Percentiles rank a stretch among this genome's conserved stretches.
These are phyloP conservation scores for Trogon melanurus DNA, from an alignment of 2,113 vertebrate species.

Conservation along the genomic window DNA sequence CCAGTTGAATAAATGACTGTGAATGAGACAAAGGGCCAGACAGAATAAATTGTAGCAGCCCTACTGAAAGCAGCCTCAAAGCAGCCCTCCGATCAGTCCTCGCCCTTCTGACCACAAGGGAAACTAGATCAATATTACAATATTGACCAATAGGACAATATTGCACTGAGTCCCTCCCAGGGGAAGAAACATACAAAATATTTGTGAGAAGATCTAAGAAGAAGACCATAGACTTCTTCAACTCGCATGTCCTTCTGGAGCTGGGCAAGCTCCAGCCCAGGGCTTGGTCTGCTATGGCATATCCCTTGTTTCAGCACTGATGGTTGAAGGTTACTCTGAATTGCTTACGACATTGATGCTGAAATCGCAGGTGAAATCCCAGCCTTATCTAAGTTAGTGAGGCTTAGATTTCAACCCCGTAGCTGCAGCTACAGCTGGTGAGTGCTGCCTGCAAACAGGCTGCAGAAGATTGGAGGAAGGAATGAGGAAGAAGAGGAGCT, in stretches of 20 bases:
- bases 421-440: not conserved
- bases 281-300: not conserved
- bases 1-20: not conserved
- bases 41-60: not conserved
- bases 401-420: not conserved
- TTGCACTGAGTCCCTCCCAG: not conserved
- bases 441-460: not conserved
- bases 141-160: not conserved
- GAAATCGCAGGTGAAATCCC: not conserved
- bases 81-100: not conserved
- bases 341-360: not conserved
- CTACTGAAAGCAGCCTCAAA: not conserved
- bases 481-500: not conserved
- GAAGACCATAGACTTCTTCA: not conserved
- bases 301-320: not conserved
- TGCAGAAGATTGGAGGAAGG: not conserved
- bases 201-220: not conserved
- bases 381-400: not conserved
- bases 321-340: not conserved
- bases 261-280: not conserved
- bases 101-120: not conserved
- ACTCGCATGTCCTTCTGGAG: fast-evolving
- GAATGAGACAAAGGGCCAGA: not conserved
- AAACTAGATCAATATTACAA: not conserved
- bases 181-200: not conserved